Conservation (phyloP, 2,797 vertebrate species). For the Podarcis siculus region DNA sequence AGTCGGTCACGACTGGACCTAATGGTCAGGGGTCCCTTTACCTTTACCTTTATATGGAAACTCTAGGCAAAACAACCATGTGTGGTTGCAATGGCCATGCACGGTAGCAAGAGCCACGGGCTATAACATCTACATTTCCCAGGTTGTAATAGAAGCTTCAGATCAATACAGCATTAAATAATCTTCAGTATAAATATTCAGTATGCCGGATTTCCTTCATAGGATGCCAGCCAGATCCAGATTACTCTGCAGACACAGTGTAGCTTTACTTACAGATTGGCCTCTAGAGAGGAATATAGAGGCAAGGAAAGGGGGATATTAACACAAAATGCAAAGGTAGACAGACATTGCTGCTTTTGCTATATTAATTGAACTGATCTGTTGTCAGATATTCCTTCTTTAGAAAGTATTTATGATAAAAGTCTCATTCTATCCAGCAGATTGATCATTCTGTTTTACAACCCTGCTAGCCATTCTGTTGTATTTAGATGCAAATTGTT, state of each 20-base stretch:
- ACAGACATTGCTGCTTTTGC: constrained; percentile 51
- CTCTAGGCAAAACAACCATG: too few relatives aligned
- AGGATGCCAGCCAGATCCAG: constrained; percentile 56
- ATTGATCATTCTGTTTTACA: constrained; percentile 28
- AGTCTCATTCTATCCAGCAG: constrained; percentile 32
- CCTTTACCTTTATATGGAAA: too few relatives aligned
- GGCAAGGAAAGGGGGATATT: constrained; percentile 51
- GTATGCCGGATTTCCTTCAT: constrained; percentile 33
- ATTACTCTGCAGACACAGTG: constrained; percentile 56
- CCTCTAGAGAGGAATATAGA: constrained; percentile 56
- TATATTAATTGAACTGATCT: constrained; percentile 20
- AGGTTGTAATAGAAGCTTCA: constrained; percentile 50
- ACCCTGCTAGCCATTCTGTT: background rate
- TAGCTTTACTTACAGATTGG: constrained; percentile 51
- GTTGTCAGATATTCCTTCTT: constrained; percentile 49
- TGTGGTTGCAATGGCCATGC: background rate
- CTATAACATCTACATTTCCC: background rate
- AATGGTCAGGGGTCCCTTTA: too few relatives aligned
- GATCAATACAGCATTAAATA: constrained; percentile 53
- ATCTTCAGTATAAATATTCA: constrained; percentile 55
- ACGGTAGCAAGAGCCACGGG: background rate
- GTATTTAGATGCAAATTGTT: background rate
- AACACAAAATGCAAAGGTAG: constrained; percentile 64
- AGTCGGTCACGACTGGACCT: too few relatives aligned
- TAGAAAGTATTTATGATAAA: constrained; percentile 41